phyloP scores from a whole-genome alignment of 1,140 invertebrate species.

The Eriocheir sinensis region DNA sequence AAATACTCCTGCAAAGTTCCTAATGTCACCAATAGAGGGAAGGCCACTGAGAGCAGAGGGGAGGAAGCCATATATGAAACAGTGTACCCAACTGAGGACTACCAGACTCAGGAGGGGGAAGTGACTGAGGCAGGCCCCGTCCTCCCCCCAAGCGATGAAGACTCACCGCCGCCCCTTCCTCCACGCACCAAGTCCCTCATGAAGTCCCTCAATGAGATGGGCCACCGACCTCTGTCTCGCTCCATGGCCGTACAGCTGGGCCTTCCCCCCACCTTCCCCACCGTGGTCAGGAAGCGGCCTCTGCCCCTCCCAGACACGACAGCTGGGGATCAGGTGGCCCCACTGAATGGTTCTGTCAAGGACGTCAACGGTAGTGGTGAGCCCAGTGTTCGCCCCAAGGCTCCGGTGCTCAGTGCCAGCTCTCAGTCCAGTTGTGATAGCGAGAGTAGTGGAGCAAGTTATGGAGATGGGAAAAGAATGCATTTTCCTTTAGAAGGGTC shows the following conservation, averaged over 20 bases:
- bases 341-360: conserved; percentile 46
- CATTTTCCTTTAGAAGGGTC: conserved; percentile 61
- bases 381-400: conserved; percentile 78
- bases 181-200: conserved; percentile 80
- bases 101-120: conserved; percentile 62
- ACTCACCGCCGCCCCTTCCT: conserved; percentile 82
- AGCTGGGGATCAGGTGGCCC: conserved; percentile 19
- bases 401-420: conserved; percentile 61
- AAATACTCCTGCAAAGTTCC: conserved; percentile 78
- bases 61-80: conserved; percentile 81
- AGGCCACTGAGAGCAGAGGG: conserved; percentile 67
- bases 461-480: conserved; percentile 43
- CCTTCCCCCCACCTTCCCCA: conserved; percentile 66
- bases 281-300: conserved; percentile 65
- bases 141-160: conserved; percentile 69
- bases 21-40: conserved; percentile 52
- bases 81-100: conserved; percentile 80
- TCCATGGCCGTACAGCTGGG: conserved; percentile 80
- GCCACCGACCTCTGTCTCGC: conserved; percentile 82
- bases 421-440: conserved; percentile 73
- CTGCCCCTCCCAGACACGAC: conserved; percentile 56
- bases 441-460: conserved; percentile 68
- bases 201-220: conserved; percentile 65
- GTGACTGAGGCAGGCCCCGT: background rate
- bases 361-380: conserved; percentile 65